phyloP scores from a whole-genome alignment of 2,888 invertebrate species.

The Plebejus melissa region DNA sequence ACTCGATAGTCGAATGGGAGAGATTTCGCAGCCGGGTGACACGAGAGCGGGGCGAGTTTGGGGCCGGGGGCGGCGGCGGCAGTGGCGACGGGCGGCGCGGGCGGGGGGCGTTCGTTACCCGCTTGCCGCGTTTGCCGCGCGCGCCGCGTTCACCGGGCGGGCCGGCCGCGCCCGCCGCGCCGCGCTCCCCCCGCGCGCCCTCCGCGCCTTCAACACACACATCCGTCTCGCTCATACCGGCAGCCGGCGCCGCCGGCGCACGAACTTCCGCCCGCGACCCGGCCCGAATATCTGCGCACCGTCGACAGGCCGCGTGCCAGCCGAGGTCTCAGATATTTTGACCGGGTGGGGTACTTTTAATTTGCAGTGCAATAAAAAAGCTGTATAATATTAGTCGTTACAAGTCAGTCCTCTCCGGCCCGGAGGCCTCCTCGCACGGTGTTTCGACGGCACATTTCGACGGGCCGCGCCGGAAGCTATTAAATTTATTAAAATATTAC shows the following conservation, averaged over 20 bases:
- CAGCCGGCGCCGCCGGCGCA: background rate
- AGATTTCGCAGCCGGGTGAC: background rate
- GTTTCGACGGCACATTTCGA: no score
- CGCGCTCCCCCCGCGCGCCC: conserved; percentile 87
- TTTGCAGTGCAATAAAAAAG: background rate
- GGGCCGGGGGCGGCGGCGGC: background rate
- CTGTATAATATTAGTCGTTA: background rate
- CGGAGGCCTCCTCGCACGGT: background rate
- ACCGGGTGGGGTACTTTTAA: background rate
- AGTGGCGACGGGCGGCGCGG: background rate
- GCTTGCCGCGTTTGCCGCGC: conserved; percentile 94
- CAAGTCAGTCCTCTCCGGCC: background rate
- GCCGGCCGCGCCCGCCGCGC: conserved; percentile 88
- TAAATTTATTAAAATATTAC: background rate
- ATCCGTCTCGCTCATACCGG: background rate
- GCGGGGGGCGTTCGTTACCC: conserved; percentile 79
- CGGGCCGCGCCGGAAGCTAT: background rate
- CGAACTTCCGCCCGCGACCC: background rate
- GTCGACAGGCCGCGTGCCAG: background rate
- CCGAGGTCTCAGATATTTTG: background rate
- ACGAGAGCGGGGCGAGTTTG: background rate
- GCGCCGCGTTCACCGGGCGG: conserved; percentile 92
- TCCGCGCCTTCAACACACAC: conserved; percentile 73
- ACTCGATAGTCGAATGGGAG: background rate
- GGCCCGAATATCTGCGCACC: background rate